Conservation (phyloP, 2,113 vertebrate species). For the Prolemur simus region DNA sequence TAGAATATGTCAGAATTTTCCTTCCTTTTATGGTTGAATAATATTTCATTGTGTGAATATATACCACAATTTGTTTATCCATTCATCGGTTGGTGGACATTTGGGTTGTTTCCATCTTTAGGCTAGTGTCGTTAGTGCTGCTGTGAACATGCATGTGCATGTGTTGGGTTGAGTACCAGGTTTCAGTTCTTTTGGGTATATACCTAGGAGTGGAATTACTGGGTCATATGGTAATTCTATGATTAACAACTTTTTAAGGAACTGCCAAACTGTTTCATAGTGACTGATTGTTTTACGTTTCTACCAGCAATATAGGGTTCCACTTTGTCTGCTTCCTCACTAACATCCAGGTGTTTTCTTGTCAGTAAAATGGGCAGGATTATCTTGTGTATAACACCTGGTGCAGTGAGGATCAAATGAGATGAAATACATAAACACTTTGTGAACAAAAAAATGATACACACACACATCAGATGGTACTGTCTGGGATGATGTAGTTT, state of each 20-base stretch:
- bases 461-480: neutral
- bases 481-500: neutral
- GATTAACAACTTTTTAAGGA: conserved; percentile 38
- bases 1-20: neutral
- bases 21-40: conserved; percentile 8
- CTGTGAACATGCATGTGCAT: neutral
- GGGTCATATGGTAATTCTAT: neutral
- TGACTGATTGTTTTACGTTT: neutral
- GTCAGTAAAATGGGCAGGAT: neutral
- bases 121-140: neutral
- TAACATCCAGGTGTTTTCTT: neutral
- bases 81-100: neutral
- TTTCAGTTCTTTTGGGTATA: conserved; percentile 25
- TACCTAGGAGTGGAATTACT: neutral
- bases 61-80: neutral
- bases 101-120: neutral
- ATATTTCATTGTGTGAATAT: neutral
- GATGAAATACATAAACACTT: neutral
- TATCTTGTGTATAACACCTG: neutral
- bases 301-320: neutral
- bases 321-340: neutral
- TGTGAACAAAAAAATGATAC: neutral
- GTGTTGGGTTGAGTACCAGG: conserved; percentile 32
- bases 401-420: neutral
- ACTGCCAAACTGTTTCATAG: conserved; percentile 3